phyloP scores from a whole-genome alignment of 2,888 invertebrate genomes.

The Eutolmus rufibarbis region DNA sequence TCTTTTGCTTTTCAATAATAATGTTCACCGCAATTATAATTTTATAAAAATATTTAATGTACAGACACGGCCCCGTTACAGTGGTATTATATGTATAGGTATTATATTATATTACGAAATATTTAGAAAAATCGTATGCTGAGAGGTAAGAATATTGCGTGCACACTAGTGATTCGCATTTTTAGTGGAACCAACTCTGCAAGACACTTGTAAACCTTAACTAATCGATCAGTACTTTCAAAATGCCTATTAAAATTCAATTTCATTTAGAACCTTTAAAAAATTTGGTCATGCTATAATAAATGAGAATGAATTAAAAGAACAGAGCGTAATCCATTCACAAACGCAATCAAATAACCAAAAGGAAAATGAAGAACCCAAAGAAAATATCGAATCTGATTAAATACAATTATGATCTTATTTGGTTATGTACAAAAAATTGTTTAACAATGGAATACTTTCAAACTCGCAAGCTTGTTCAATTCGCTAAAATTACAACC shows the following conservation, averaged over 20 bases:
- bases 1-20: too few species aligned
- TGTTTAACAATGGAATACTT: conserved; percentile 14
- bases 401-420: conserved; percentile 25
- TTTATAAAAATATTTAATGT: too few species aligned
- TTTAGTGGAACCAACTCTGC: neutral
- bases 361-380: neutral
- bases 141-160: too few species aligned
- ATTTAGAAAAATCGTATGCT: too few species aligned
- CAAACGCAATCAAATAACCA: neutral
- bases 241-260: neutral
- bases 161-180: too few species aligned
- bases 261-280: neutral
- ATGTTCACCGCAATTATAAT: too few species aligned
- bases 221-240: neutral
- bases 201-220: too few species aligned
- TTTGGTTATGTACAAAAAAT: conserved; percentile 27
- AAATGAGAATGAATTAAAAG: neutral
- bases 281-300: neutral
- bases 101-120: too few species aligned
- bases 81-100: too few species aligned
- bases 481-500: neutral
- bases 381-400: conserved; percentile 25
- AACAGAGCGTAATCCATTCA: neutral
- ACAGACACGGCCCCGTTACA: too few species aligned
- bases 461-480: conserved; percentile 22